Evolutionary conservation across 2,888 invertebrate genomes (phyloP), one percentile per base, ranked within the genome.

Genomic region (Bugula neritina): DNA sequence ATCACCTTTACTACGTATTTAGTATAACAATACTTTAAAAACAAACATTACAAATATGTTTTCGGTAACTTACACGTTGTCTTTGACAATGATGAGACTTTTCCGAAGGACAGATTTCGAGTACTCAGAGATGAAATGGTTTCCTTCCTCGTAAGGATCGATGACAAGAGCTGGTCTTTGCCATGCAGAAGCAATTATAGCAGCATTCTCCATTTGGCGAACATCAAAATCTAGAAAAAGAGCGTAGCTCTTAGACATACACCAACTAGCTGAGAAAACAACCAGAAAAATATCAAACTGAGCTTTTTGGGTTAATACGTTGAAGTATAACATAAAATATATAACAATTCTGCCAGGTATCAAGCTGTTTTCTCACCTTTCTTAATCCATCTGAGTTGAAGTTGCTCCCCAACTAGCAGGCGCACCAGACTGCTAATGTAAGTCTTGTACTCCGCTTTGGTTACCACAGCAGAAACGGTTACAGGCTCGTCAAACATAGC

Each of bases 181-280:
- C 81, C 81, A 81, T 0, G 82, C 81, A 0, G 81, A 77, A 54
- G 77, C 77, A 69, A 83, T 69, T 35, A 83, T 81, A 35, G 83
- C 82, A 25, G 83, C 81, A 78, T 83, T 83, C 75, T 83, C 82
- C 72, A 83, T 77, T 75, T 83, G 81, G 3, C 80, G 74, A 0
- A 78, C 78, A 17, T 80, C 80, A 75, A 83, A 79, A 72, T 83
- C 83, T 83, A 74, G 3, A 43, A 43, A n/a, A n/a, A n/a, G 74
- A 72, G 43, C 34, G 31, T 25, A 72, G 69, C 58, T 31, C n/a
- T n/a, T n/a, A n/a, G n/a, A n/a, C n/a, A n/a, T n/a, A n/a, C n/a
- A n/a, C n/a, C n/a, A n/a, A n/a, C n/a, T n/a, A n/a, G n/a, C n/a
- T n/a, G n/a, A n/a, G n/a, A n/a, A n/a, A n/a, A n/a, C n/a, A n/a